phyloP scores from a whole-genome alignment of 2,888 invertebrate genomes.

The Proisotoma minuta region DNA sequence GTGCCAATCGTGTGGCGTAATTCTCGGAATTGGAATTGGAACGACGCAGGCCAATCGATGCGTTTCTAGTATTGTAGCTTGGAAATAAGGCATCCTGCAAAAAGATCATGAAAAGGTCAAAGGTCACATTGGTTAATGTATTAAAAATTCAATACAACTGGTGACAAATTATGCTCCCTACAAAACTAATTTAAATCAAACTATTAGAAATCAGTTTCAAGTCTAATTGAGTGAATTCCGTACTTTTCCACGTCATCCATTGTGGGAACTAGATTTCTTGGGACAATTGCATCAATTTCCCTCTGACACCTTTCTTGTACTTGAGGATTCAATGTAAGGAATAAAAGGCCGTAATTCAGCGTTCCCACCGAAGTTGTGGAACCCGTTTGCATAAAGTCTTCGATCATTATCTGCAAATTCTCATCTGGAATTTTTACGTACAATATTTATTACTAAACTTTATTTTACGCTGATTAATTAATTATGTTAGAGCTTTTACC shows the following conservation, averaged over 20 bases:
- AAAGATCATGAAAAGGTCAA: not conserved
- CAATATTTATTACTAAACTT: no score
- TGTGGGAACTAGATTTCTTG: conserved; percentile 16
- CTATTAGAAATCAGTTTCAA: no score
- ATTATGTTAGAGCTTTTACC: not conserved
- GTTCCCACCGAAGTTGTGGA: conserved; percentile 22
- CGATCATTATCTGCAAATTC: conserved; percentile 27
- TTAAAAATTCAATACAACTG: no score
- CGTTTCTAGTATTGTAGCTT: conserved; percentile 24
- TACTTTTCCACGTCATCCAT: conserved; percentile 29
- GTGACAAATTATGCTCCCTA: no score
- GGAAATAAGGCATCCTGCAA: conserved; percentile 26
- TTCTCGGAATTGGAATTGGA: conserved; percentile 25
- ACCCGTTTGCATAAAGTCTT: conserved; percentile 22
- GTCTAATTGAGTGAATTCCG: no score
- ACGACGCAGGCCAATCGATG: conserved; percentile 24
- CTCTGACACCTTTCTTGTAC: conserved; percentile 26
- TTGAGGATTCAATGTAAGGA: conserved; percentile 21
- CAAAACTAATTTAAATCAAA: no score
- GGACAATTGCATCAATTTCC: conserved; percentile 24
- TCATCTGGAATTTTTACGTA: conserved; percentile 18
- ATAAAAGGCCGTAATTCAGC: conserved; percentile 24
- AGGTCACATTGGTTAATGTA: no score
- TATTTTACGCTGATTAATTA: no score
- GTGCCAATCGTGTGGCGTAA: conserved; percentile 16